phyloP scores from a whole-genome alignment of 2,113 vertebrate genomes.

The Pagrus major region DNA sequence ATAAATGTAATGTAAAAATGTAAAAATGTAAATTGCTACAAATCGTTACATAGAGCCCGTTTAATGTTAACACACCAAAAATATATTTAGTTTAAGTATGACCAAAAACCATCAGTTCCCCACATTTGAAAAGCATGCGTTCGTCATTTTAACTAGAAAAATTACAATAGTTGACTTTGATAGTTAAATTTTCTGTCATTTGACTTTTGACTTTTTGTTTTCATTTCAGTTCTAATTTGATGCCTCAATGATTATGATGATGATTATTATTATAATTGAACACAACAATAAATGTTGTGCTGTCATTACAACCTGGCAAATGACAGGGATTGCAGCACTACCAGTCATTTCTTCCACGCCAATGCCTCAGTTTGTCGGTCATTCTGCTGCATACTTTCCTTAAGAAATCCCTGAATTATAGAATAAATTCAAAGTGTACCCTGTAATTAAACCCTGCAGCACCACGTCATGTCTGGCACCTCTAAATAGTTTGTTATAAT shows the following conservation, averaged over 20 bases:
- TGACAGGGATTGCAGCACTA: neutral
- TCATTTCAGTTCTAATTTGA: neutral
- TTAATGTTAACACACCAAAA: no score
- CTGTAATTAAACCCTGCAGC: conserved; percentile 20
- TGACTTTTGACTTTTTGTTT: no score
- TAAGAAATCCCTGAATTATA: neutral
- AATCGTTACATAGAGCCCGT: no score
- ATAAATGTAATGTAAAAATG: no score
- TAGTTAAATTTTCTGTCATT: no score
- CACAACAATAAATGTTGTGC: neutral
- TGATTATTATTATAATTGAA: neutral
- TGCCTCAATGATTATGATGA: neutral
- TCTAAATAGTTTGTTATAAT: conserved; percentile 18
- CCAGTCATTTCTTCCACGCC: neutral
- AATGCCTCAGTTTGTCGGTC: neutral
- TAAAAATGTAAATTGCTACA: no score
- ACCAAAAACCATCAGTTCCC: no score
- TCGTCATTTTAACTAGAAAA: no score
- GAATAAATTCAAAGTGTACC: conserved; percentile 21
- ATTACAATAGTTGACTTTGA: no score
- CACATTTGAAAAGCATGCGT: no score
- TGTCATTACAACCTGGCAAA: neutral
- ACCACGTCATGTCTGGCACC: conserved; percentile 1
- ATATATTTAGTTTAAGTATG: no score
- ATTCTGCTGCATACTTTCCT: neutral